Evolutionary conservation across 2,113 vertebrate species (phyloP), one percentile per base, ranked within the genome.

Genomic region (Brachionichthys hirsutus): DNA sequence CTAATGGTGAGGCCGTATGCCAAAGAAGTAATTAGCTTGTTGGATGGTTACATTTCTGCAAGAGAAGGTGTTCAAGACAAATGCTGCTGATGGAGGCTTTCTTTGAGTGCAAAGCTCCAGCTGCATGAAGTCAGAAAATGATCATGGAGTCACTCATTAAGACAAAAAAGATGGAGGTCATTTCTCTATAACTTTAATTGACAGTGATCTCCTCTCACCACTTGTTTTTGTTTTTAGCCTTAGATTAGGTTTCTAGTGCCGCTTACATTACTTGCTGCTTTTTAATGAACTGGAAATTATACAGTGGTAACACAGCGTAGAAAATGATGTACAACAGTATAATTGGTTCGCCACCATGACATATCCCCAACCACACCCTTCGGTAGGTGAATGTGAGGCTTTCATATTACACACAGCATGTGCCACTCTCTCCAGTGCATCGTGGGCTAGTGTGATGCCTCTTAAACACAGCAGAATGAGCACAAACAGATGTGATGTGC

Each of bases 1-100:
- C 42, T 75, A 70, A 77, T 55, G 59, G 71, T 75, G 81, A 81
- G n/a, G n/a, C n/a, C n/a, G n/a, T n/a, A n/a, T n/a, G n/a, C n/a
- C n/a, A n/a, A n/a, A 69, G 54, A 83, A 70, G 67, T 84, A 89
- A 89, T 88, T 80, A 84, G 77, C 49, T 35, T 70, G 72, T 67
- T 77, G 81, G 73, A 68, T 61, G 71, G 78, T 83, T 73, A 78
- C 58, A 77, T 67, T 67, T 83, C 67, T 78, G 74, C 54, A 70
- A 67, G 75, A 62, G 59, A 74, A 64, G 59, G 67, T 70, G 63
- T 72, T 84, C 43, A 46, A 83, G 65, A 57, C 43, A 38, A 52
- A 54, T 66, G 60, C 51, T 75, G 67, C 67, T 75, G 64, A 73
- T 73, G 64, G 44, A 80, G 59, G 54, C 49, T 65, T 58, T 70